phyloP scores from a whole-genome alignment of 2,797 vertebrate species.

The Ibycter americanus region DNA sequence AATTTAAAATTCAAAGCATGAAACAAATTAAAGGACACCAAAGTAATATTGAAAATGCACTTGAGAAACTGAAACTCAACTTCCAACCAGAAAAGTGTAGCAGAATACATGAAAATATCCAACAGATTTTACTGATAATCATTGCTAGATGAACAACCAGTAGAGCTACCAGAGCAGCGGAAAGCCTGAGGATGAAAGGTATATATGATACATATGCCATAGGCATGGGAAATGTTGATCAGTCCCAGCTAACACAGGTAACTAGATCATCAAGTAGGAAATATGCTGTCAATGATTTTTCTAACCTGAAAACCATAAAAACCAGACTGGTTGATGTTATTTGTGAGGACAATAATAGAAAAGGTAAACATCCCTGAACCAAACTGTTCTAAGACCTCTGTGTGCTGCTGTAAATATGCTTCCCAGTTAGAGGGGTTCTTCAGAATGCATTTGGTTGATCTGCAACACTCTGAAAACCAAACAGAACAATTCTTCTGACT shows the following conservation, averaged over 20 bases:
- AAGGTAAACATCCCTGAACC: slow-evolving; percentile 45
- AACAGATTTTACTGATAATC: slow-evolving; percentile 66
- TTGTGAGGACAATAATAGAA: slow-evolving; percentile 22
- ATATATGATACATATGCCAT: slow-evolving; percentile 55
- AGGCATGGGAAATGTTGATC: slow-evolving; percentile 50
- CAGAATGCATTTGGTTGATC: neutral
- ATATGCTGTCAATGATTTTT: slow-evolving; percentile 30
- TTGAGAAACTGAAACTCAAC: slow-evolving; percentile 24
- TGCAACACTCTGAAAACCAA: neutral
- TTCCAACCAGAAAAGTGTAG: slow-evolving; percentile 55
- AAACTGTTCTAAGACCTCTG: neutral
- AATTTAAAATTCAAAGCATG: slow-evolving; percentile 31
- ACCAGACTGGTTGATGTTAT: slow-evolving; percentile 64
- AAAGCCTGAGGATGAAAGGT: slow-evolving; percentile 49
- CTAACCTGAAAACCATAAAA: slow-evolving; percentile 52
- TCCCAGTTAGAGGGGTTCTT: neutral
- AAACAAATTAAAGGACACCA: neutral
- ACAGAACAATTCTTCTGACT: neutral
- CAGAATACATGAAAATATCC: slow-evolving; percentile 31
- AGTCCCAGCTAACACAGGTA: slow-evolving; percentile 64
- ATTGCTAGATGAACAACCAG: slow-evolving; percentile 63
- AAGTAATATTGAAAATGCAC: slow-evolving; percentile 39
- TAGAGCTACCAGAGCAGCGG: slow-evolving; percentile 31
- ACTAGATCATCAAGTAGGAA: slow-evolving; percentile 48
- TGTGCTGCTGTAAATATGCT: neutral